Evolutionary conservation across 2,797 vertebrate species (phyloP).

Genomic region (Miichthys miiuy): DNA sequence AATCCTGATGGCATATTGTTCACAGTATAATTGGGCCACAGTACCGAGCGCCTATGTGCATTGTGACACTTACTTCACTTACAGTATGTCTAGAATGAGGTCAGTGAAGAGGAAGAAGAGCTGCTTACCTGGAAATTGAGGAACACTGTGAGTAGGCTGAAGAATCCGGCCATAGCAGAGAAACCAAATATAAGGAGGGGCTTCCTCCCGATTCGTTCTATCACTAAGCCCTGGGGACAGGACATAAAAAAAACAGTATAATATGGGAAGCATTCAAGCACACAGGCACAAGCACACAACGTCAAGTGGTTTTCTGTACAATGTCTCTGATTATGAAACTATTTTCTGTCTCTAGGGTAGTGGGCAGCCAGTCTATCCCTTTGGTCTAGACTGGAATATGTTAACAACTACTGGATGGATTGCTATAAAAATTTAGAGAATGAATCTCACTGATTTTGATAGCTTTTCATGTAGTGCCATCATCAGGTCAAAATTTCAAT

Average conservation of each 20-base stretch:
- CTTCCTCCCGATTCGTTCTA: conserved; percentile 90
- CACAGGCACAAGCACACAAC: too few relatives aligned
- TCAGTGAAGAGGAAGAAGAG: conserved; percentile 10
- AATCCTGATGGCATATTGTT: conserved; percentile 4
- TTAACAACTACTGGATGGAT: neutral
- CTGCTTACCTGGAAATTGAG: conserved; percentile 91
- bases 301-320: neutral
- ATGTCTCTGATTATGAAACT: neutral
- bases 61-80: neutral
- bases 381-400: neutral
- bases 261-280: neutral
- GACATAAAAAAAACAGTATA: neutral
- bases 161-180: conserved; percentile 90
- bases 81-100: conserved; percentile 12
- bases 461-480: neutral
- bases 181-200: conserved; percentile 94
- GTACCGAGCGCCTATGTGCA: neutral
- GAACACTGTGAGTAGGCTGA: conserved; percentile 89
- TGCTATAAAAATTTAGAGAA: neutral
- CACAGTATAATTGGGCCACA: neutral
- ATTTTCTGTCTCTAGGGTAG: neutral
- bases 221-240: conserved; percentile 88
- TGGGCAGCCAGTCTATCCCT: too few relatives aligned
- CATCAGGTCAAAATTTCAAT: neutral
- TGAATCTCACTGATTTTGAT: neutral